phyloP scores from a whole-genome alignment of 2,888 invertebrate species.

The Siphlonurus alternatus region DNA sequence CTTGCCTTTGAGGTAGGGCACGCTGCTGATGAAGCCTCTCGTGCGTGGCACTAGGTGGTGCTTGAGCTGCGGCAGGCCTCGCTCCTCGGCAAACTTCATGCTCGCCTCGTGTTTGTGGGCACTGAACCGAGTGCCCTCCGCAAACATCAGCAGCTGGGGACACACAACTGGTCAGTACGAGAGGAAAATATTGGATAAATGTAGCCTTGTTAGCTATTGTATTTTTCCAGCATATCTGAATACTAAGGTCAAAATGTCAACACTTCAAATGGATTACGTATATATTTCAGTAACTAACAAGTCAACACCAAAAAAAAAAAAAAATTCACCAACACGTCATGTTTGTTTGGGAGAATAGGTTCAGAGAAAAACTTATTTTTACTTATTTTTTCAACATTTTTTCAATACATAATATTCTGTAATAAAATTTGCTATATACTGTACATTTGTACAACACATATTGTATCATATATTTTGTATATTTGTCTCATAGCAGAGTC shows the following conservation, averaged over 20 bases:
- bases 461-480: too few species aligned
- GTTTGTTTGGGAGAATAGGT: too few species aligned
- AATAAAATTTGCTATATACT: too few species aligned
- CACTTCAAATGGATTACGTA: too few species aligned
- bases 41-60: conserved; percentile 88
- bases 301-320: too few species aligned
- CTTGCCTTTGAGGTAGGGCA: conserved; percentile 63
- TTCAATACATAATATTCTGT: too few species aligned
- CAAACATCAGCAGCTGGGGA: conserved; percentile 64
- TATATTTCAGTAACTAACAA: too few species aligned
- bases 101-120: conserved; percentile 72
- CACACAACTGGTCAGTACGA: not conserved
- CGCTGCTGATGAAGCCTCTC: conserved; percentile 80
- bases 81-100: conserved; percentile 69
- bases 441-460: too few species aligned
- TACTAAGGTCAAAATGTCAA: not conserved
- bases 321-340: too few species aligned
- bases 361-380: too few species aligned
- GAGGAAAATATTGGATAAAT: not conserved
- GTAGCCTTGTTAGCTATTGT: not conserved
- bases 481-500: too few species aligned
- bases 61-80: conserved; percentile 67
- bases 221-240: not conserved
- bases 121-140: conserved; percentile 89
- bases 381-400: too few species aligned